Evolutionary conservation across 2,888 invertebrate species (phyloP).

Genomic region (Synergus japonicus): DNA sequence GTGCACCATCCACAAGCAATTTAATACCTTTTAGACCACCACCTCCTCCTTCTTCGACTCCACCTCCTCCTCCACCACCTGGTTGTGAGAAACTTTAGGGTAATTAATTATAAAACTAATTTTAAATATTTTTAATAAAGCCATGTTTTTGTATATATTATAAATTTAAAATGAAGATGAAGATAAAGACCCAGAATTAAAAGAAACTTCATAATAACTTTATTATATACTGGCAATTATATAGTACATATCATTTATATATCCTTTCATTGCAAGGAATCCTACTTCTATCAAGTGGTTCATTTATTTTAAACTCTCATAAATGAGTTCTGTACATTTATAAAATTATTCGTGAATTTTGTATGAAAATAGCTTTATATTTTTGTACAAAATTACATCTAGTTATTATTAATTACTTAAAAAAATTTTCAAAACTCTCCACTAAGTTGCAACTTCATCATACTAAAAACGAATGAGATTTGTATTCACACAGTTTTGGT

Average conservation of each 20-base stretch:
- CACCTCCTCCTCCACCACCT: slow-evolving; percentile 53
- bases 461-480: slow-evolving; percentile 80
- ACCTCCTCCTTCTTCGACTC: slow-evolving; percentile 59
- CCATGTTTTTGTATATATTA: neutral
- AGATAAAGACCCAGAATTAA: slow-evolving; percentile 20
- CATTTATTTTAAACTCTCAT: neutral
- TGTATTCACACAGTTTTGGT: slow-evolving; percentile 78
- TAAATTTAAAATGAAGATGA: slow-evolving; percentile 6
- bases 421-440: neutral
- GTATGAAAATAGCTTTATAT: slow-evolving; percentile 30
- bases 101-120: slow-evolving; percentile 26
- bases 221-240: neutral
- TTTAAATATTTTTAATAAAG: slow-evolving; percentile 27
- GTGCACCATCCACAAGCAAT: slow-evolving; percentile 22
- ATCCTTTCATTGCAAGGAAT: neutral
- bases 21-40: slow-evolving; percentile 44
- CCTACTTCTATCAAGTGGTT: neutral
- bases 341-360: neutral
- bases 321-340: neutral
- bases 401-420: neutral
- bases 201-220: slow-evolving; percentile 9
- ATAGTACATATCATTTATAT: neutral
- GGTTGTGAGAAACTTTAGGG: slow-evolving; percentile 29
- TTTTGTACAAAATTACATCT: neutral
- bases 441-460: slow-evolving; percentile 12